Percentiles rank a stretch among this genome's conserved stretches.
Conservation (phyloP, 2,888 invertebrate genomes). For the Nemotelus pantherinus region DNA sequence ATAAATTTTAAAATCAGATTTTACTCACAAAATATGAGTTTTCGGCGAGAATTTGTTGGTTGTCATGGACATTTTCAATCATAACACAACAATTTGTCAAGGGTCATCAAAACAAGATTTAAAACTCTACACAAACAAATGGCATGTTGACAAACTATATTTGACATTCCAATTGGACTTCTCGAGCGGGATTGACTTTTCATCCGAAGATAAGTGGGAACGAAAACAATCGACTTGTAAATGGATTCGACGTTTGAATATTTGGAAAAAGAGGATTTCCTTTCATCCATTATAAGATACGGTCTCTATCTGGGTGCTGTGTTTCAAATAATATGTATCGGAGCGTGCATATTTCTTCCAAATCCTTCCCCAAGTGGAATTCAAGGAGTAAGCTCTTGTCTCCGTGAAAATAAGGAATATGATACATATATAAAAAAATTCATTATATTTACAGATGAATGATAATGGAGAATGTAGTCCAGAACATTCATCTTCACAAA, state of each 20-base stretch:
- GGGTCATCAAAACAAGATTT: too few relatives aligned
- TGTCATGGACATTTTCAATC: too few relatives aligned
- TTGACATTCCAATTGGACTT: too few relatives aligned
- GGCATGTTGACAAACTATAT: too few relatives aligned
- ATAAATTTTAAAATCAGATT: too few relatives aligned
- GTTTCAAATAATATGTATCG: slow-evolving; percentile 86
- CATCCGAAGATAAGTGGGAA: too few relatives aligned
- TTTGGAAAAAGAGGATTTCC: slow-evolving; percentile 70
- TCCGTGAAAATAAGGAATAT: not conserved
- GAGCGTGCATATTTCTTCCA: slow-evolving; percentile 83
- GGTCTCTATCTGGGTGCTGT: slow-evolving; percentile 86
- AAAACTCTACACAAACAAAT: too few relatives aligned
- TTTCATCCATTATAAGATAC: slow-evolving; percentile 78
- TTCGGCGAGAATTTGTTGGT: too few relatives aligned
- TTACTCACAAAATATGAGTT: too few relatives aligned
- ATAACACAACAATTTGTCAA: too few relatives aligned
- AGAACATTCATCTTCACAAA: slow-evolving; percentile 69
- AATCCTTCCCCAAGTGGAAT: slow-evolving; percentile 54
- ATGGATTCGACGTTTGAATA: slow-evolving; percentile 35
- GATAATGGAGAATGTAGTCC: slow-evolving; percentile 66
- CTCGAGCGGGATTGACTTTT: too few relatives aligned
- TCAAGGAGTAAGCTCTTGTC: not conserved
- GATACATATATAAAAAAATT: not conserved
- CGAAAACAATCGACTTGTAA: not conserved
- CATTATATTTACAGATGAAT: slow-evolving; percentile 16